These are phyloP conservation scores for Aphelocoma coerulescens DNA, from an alignment of 2,113 vertebrate species.

Conservation along the genomic window DNA sequence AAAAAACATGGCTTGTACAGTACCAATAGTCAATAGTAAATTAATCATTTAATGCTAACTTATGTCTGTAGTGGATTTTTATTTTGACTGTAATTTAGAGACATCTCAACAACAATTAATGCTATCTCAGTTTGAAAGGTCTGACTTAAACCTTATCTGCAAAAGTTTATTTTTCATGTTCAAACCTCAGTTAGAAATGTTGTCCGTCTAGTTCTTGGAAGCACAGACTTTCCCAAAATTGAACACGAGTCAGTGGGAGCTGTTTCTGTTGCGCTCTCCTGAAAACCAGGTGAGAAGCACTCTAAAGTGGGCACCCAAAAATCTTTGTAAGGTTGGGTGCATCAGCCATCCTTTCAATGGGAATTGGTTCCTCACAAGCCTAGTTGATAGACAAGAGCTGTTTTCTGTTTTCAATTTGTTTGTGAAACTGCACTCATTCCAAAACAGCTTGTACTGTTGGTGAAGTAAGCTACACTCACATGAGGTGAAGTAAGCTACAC, in stretches of 20 bases:
- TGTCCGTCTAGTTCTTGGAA: neutral
- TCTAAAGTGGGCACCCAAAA: neutral
- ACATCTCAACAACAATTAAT: neutral
- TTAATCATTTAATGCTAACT: neutral
- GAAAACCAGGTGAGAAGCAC: neutral
- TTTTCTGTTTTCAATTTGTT: neutral
- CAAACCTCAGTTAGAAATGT: neutral
- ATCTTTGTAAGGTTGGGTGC: neutral
- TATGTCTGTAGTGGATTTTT: neutral
- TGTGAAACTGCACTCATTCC: neutral
- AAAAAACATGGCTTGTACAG: neutral
- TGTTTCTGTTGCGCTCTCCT: neutral
- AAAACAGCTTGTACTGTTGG: neutral
- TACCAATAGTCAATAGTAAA: neutral
- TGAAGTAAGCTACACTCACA: no score
- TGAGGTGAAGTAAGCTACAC: neutral
- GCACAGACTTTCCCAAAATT: neutral
- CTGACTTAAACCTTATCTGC: neutral
- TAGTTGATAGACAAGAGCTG: neutral
- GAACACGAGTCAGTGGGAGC: neutral
- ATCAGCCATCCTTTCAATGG: neutral
- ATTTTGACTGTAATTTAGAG: neutral
- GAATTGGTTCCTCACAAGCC: neutral
- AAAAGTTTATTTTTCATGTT: neutral
- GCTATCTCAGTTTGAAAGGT: neutral